Evolutionary conservation across 2,113 vertebrate species (phyloP), one percentile per base, ranked within the genome.

Genomic region (Zosterops pallidus): DNA sequence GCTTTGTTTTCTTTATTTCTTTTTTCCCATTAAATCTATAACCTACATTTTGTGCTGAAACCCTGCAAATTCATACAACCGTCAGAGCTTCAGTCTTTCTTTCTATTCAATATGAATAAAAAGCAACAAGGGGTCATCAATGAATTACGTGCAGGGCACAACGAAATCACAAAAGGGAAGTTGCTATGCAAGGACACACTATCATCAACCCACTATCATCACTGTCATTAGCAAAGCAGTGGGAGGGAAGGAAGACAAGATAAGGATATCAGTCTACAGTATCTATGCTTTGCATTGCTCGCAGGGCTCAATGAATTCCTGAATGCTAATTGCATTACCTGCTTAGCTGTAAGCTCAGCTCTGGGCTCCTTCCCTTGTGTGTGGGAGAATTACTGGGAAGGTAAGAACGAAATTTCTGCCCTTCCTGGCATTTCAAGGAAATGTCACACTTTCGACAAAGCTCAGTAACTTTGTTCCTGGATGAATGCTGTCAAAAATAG

Each of bases 161-260:
- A 5, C 14, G 84, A 71, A 74, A 63, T 37, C 52, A 53, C 90
- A 71, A 86, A 82, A 62, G 64, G 75, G 65, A 91, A 80, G 78
- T 84, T 80, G 68, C 90, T 84, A 22, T 75, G 88, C 53, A 22
- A 67, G 28, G 23, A 74, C 39, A 53, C 52, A 11, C 68, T 52
- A 28, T 78, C 49, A 75, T 86, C 86, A 14, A 26, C 52, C 60
- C 59, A 9, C 71, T 59, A 49, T 89, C 39, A 75, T 76, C 81
- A 12, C 57, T 86, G 87, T 81, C 88, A 86, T 96, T 92, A 94
- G 69, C 78, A 92, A 93, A 84, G 77, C 78, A 64, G 88, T 72
- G 87, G 81, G 83, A 90, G 91, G 88, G 78, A 93, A 93, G 78
- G 70, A 94, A 95, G 93, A 86, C 57, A 35, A 89, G 92, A 96